Conservation (phyloP, 2,888 invertebrate genomes). For the Dicyrtoma fusca region DNA sequence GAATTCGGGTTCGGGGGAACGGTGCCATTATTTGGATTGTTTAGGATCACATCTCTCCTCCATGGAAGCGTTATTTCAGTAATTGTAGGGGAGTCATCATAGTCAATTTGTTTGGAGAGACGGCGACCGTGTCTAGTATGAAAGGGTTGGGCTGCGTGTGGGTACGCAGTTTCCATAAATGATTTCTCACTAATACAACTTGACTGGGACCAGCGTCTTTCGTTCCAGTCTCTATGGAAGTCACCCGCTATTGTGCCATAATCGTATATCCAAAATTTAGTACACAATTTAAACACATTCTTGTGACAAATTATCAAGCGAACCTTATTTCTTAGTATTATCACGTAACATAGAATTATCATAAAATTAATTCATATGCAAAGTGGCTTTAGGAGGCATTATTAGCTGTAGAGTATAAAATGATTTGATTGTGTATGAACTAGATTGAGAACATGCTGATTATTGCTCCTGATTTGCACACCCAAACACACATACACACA, state of each 20-base stretch:
- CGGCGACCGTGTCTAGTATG: slow-evolving; percentile 50
- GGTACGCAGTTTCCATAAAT: slow-evolving; percentile 55
- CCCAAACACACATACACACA: background rate
- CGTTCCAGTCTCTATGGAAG: slow-evolving; percentile 53
- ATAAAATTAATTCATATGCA: background rate
- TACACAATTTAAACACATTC: background rate
- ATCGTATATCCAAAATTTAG: slow-evolving; percentile 5
- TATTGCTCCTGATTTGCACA: too few species aligned
- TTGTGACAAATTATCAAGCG: background rate
- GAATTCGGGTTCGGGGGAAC: background rate
- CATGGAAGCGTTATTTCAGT: slow-evolving; percentile 55
- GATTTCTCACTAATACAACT: slow-evolving; percentile 54
- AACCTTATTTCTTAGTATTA: background rate
- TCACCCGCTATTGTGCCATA: slow-evolving; percentile 45
- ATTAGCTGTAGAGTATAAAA: too few species aligned
- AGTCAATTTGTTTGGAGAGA: slow-evolving; percentile 45
- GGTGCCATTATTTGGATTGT: slow-evolving; percentile 12
- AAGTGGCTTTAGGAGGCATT: too few species aligned
- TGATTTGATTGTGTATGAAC: too few species aligned
- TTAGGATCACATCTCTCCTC: slow-evolving; percentile 49
- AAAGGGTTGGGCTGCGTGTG: slow-evolving; percentile 51
- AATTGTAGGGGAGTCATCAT: slow-evolving; percentile 53
- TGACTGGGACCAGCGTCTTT: slow-evolving; percentile 56
- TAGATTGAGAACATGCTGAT: too few species aligned
- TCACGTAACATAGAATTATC: background rate